phyloP scores from a whole-genome alignment of 2,888 invertebrate genomes.

The Drosophila leonis region DNA sequence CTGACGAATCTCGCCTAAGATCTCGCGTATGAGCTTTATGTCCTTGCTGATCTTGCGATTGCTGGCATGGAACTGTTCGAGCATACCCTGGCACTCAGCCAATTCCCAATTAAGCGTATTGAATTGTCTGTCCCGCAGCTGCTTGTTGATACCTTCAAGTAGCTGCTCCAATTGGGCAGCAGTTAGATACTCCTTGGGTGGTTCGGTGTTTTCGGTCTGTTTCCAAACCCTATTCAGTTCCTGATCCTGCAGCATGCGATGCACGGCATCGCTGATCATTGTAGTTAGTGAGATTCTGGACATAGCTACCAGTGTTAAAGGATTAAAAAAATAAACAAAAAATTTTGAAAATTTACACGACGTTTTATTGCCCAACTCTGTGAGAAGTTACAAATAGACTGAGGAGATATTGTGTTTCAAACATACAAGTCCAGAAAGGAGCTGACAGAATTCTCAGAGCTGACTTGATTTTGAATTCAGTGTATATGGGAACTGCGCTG shows the following conservation, averaged over 20 bases:
- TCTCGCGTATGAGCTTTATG: neutral
- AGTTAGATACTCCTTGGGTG: neutral
- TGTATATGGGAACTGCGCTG: neutral
- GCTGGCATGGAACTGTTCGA: neutral
- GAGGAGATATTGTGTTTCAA: neutral
- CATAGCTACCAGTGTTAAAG: neutral
- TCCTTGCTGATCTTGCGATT: neutral
- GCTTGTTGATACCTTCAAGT: neutral
- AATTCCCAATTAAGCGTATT: neutral
- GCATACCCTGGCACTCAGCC: slow-evolving; percentile 9
- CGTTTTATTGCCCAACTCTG: neutral
- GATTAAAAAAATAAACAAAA: neutral
- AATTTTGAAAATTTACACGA: slow-evolving; percentile 1
- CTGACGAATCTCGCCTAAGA: neutral
- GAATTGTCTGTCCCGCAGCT: neutral
- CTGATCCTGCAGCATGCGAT: neutral
- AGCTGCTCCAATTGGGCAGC: neutral
- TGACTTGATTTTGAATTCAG: neutral
- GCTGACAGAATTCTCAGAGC: neutral
- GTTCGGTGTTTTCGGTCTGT: neutral
- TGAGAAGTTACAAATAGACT: neutral
- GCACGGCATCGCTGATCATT: neutral
- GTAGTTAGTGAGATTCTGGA: neutral
- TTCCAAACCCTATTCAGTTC: neutral
- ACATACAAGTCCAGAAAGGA: neutral